Evolutionary conservation across 2,113 vertebrate genomes (phyloP).

Genomic region (Theristicus caerulescens): DNA sequence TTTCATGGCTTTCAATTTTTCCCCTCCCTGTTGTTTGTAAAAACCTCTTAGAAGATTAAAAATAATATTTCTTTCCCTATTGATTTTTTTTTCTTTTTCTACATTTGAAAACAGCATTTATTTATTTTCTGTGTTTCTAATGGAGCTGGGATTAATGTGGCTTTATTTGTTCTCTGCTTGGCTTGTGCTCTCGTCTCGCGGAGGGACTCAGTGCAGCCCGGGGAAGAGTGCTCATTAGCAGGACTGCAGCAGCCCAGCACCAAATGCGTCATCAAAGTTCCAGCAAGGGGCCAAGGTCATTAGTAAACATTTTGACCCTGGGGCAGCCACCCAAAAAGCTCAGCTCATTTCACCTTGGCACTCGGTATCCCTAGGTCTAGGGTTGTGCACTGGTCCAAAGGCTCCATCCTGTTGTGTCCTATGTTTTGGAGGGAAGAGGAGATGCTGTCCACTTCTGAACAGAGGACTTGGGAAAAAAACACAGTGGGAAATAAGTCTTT

Average conservation of each 20-base stretch:
- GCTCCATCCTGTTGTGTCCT: neutral
- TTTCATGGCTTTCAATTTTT: conserved; percentile 75
- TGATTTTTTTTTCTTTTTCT: conserved; percentile 74
- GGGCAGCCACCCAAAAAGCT: neutral
- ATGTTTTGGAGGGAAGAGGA: neutral
- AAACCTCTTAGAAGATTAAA: conserved; percentile 82
- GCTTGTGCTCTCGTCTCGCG: neutral
- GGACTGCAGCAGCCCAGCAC: neutral
- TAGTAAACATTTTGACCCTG: neutral
- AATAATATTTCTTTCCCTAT: conserved; percentile 81
- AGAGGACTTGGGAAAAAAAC: neutral
- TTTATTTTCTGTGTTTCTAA: conserved; percentile 77
- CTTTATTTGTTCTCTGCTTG: conserved; percentile 60
- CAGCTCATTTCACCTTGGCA: neutral
- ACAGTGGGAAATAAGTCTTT: neutral
- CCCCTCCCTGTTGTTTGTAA: conserved; percentile 76
- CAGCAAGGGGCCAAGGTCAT: neutral
- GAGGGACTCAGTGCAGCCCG: neutral
- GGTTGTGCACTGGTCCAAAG: neutral
- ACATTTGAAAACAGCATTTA: conserved; percentile 75
- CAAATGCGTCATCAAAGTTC: neutral
- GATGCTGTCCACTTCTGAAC: neutral
- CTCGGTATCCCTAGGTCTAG: too few relatives aligned
- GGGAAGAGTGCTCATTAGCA: neutral
- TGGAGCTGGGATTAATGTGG: conserved; percentile 61